phyloP scores from a whole-genome alignment of 2,113 vertebrate species.

The Mustelus asterias region DNA sequence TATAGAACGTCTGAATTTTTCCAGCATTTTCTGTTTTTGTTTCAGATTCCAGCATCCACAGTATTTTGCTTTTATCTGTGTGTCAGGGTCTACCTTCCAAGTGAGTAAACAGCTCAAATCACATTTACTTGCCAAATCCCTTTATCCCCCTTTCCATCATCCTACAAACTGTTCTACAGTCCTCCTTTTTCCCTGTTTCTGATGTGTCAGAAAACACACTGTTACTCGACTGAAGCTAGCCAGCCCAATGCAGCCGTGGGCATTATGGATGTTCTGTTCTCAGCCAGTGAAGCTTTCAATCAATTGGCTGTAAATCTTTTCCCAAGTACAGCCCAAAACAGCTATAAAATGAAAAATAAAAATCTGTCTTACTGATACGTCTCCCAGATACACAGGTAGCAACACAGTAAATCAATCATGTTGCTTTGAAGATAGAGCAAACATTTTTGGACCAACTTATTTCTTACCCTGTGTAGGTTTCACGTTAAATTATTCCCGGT shows the following conservation, averaged over 20 bases:
- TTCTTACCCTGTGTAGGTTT: background rate
- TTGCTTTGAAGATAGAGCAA: background rate
- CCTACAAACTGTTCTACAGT: background rate
- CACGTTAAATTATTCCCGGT: background rate
- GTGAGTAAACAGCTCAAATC: background rate
- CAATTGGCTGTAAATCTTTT: conserved; percentile 22
- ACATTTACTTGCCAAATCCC: background rate
- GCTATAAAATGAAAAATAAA: background rate
- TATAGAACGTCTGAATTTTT: no score
- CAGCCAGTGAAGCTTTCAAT: background rate
- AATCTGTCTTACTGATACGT: background rate
- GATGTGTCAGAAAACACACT: background rate
- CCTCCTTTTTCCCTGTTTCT: background rate
- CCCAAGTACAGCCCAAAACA: background rate
- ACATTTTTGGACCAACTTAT: background rate
- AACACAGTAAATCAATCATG: background rate
- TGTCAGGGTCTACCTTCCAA: background rate
- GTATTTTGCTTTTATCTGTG: no score
- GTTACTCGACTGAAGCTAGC: background rate
- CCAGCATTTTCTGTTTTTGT: no score
- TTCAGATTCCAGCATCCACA: no score
- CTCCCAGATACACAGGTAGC: background rate
- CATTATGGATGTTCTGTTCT: background rate
- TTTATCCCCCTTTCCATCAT: background rate
- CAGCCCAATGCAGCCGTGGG: background rate